These are phyloP conservation scores for Telmatherina bonti DNA, from an alignment of 2,797 vertebrate genomes.

Conservation along the genomic window DNA sequence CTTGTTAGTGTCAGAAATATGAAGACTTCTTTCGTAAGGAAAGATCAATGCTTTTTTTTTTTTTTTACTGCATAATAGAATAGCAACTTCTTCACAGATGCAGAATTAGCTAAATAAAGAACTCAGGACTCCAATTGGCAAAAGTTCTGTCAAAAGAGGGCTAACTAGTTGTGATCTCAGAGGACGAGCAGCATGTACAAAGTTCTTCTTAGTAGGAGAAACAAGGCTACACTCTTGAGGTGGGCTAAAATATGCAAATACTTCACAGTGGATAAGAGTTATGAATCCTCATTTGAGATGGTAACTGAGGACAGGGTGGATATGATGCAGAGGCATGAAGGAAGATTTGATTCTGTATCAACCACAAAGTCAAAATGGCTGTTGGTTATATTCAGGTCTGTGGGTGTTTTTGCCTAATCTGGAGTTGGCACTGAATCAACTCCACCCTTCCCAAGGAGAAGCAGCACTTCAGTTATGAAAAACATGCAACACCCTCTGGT, in stretches of 20 bases:
- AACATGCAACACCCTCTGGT: neutral
- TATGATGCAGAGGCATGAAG: neutral
- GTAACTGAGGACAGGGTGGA: neutral
- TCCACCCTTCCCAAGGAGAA: neutral
- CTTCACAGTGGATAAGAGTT: neutral
- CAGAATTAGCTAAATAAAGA: conserved; percentile 10
- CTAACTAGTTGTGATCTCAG: neutral
- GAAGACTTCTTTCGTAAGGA: neutral
- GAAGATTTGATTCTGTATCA: neutral
- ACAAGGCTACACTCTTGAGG: neutral
- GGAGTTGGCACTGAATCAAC: neutral
- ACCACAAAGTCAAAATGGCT: neutral
- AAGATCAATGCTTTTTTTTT: neutral
- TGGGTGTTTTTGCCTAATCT: conserved; percentile 9
- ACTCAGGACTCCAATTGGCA: neutral
- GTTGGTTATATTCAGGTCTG: neutral
- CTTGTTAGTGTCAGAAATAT: neutral
- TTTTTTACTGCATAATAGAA: neutral
- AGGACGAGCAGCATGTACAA: neutral
- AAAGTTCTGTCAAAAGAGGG: neutral
- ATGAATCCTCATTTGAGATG: neutral
- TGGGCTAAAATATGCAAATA: neutral
- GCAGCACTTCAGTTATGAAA: neutral
- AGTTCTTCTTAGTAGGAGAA: neutral
- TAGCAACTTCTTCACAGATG: neutral